These are phyloP conservation scores for Nomia melanderi DNA, from an alignment of 1,140 invertebrate species.

Conservation along the genomic window DNA sequence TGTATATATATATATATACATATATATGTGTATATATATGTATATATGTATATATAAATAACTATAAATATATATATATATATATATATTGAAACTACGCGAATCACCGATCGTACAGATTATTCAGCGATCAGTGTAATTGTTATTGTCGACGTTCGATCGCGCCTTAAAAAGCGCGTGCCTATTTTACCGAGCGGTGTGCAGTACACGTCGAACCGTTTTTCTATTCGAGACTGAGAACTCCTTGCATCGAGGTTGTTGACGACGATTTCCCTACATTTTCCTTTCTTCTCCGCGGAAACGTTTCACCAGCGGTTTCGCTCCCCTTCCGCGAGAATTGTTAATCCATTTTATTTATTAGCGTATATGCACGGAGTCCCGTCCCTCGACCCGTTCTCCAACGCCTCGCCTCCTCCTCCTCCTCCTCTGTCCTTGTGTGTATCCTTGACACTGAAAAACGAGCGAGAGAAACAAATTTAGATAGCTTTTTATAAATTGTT, in stretches of 20 bases:
- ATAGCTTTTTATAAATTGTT: constrained; percentile 17
- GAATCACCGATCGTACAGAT: constrained; percentile 45
- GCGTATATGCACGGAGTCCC: not conserved
- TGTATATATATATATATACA: constrained; percentile 75
- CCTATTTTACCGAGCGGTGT: constrained; percentile 49
- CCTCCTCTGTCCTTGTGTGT: too few relatives aligned
- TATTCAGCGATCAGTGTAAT: constrained; percentile 42
- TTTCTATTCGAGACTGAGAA: not conserved
- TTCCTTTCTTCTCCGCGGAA: not conserved
- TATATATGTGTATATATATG: constrained; percentile 76
- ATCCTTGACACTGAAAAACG: not conserved
- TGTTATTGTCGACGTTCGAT: constrained; percentile 49
- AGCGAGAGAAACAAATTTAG: not conserved
- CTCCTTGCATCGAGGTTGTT: not conserved
- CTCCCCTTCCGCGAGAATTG: not conserved
- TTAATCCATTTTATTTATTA: constrained; percentile 25
- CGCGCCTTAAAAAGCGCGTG: constrained; percentile 17
- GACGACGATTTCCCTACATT: not conserved
- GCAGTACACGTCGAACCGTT: constrained; percentile 33
- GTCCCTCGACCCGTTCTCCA: not conserved
- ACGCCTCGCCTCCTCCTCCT: not conserved
- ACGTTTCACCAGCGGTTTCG: not conserved
- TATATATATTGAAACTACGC: constrained; percentile 74
- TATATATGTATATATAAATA: constrained; percentile 72
- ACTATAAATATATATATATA: constrained; percentile 69